phyloP scores from a whole-genome alignment of 53 echinoderm and acorn worm genomes.

The Luidia sarsii region DNA sequence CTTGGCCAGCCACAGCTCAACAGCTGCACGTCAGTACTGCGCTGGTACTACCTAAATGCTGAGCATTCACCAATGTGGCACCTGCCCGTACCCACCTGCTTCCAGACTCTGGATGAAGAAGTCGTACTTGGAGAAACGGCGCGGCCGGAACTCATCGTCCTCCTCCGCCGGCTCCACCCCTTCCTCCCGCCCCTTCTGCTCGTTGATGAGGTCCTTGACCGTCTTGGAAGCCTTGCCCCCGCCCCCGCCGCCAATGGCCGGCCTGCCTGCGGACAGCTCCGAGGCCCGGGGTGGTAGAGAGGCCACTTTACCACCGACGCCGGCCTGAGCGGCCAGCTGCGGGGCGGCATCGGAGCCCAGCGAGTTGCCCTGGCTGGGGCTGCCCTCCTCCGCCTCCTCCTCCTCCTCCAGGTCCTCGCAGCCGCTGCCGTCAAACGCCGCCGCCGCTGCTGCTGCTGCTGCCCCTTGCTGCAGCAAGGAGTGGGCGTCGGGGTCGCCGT shows the following conservation, averaged over 20 bases:
- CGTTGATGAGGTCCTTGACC: conserved; percentile 81
- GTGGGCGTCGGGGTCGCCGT: not conserved
- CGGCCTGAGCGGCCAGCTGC: conserved; percentile 34
- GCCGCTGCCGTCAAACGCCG: not conserved
- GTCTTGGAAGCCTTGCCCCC: conserved; percentile 55
- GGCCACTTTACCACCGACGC: conserved; percentile 31
- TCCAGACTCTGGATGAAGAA: conserved; percentile 98
- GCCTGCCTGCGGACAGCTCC: not conserved
- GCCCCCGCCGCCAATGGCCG: too few species aligned
- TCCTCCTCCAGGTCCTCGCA: too few species aligned
- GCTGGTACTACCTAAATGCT: too few species aligned
- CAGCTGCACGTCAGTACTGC: too few species aligned
- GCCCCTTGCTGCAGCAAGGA: too few species aligned
- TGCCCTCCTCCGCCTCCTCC: too few species aligned
- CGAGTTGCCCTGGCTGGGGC: conserved; percentile 20
- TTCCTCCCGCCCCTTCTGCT: conserved; percentile 66
- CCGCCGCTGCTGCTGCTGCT: too few species aligned
- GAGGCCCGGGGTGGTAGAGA: conserved; percentile 4
- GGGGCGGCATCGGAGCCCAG: not conserved
- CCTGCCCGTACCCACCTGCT: too few species aligned
- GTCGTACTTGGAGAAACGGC: conserved; percentile 94
- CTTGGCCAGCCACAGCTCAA: too few species aligned
- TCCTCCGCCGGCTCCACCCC: conserved; percentile 46
- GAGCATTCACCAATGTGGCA: too few species aligned
- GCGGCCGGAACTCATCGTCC: conserved; percentile 40